Percentiles rank a stretch among this genome's conserved stretches.
These are phyloP conservation scores for Holothuria scabra DNA, from an alignment of 53 echinoderm and acorn worm genomes.

Conservation along the genomic window DNA sequence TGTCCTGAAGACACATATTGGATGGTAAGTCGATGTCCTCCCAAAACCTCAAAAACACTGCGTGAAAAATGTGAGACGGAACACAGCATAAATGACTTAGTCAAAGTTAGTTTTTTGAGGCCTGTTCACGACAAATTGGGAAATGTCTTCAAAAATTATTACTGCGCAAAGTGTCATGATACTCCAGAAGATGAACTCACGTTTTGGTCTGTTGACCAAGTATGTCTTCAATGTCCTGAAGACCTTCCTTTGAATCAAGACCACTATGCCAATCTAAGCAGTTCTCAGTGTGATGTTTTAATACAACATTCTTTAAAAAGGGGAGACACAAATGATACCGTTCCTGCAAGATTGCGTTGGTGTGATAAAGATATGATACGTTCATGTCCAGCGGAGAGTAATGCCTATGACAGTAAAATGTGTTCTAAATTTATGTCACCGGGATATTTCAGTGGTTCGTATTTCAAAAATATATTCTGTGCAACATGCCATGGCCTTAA, in stretches of 20 bases:
- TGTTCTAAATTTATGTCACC: neutral
- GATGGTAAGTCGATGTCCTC: too few relatives aligned
- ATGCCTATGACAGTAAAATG: neutral
- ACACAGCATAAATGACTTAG: too few relatives aligned
- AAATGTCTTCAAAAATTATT: too few relatives aligned
- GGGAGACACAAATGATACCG: neutral
- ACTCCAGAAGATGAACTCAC: too few relatives aligned
- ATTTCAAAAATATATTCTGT: neutral
- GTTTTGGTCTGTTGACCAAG: neutral
- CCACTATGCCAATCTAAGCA: constrained; percentile 1
- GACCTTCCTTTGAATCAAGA: neutral
- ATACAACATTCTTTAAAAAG: neutral
- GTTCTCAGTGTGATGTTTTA: too few relatives aligned
- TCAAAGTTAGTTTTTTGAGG: too few relatives aligned
- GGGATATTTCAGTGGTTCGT: neutral
- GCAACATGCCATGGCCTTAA: neutral
- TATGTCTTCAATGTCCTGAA: neutral
- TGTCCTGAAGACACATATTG: too few relatives aligned
- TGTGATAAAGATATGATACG: neutral
- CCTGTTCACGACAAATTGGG: too few relatives aligned
- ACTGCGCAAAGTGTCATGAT: too few relatives aligned
- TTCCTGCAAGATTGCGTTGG: neutral
- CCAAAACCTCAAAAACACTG: too few relatives aligned
- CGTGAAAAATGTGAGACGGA: too few relatives aligned
- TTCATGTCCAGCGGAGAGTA: neutral